Percentiles rank a stretch among this genome's conserved stretches.
Evolutionary conservation across 2,113 vertebrate genomes (phyloP).

Genomic region (Sardina pilchardus): DNA sequence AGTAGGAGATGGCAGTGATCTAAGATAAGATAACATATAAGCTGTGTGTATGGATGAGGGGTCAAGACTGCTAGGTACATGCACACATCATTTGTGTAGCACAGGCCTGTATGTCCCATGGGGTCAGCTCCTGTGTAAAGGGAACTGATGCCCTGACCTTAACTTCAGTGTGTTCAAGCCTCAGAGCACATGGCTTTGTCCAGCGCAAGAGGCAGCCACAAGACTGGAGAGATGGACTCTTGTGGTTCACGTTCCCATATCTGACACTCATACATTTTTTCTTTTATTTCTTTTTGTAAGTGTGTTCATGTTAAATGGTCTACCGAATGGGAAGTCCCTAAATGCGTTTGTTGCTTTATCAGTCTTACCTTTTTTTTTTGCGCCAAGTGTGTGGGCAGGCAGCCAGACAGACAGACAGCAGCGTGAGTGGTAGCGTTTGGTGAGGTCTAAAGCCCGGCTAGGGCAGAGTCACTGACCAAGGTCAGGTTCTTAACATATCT

Average conservation of each 20-base stretch:
- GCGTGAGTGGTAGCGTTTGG: slow-evolving; percentile 3
- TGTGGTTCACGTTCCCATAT: not conserved
- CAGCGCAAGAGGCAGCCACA: not conserved
- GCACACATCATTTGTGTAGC: not conserved
- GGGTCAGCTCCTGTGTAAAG: not conserved
- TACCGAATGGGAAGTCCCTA: not conserved
- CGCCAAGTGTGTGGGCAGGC: not conserved
- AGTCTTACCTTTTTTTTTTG: not conserved
- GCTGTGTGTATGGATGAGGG: not conserved
- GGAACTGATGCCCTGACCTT: not conserved
- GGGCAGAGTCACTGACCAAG: not conserved
- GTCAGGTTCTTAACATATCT: slow-evolving; percentile 56
- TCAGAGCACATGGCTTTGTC: not conserved
- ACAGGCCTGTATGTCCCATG: not conserved
- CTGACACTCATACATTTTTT: not conserved
- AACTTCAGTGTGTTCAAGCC: not conserved
- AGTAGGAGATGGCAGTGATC: not conserved
- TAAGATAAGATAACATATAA: not conserved
- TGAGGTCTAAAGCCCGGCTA: not conserved
- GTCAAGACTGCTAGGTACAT: not conserved
- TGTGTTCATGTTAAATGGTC: slow-evolving; percentile 1
- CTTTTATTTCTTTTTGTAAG: slow-evolving; percentile 13
- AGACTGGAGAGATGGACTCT: not conserved
- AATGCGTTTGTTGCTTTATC: not conserved
- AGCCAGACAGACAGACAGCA: not conserved